Evolutionary conservation across 2,888 invertebrate genomes (phyloP), one percentile per base, ranked within the genome.

Genomic region (Oxycera nigricornis): DNA sequence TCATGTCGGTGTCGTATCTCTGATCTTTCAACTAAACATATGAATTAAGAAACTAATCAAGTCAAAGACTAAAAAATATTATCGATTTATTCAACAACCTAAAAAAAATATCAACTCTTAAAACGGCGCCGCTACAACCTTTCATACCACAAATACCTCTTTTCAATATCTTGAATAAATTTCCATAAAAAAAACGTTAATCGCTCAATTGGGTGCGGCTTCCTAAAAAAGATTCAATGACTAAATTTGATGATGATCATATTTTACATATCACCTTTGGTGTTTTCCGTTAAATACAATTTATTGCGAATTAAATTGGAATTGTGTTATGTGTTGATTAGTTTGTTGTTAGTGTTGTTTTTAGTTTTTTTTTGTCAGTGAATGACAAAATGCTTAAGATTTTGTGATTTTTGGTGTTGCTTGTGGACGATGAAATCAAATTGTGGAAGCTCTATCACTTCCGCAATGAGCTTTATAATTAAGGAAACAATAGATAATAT

Each of bases 231-330:
- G 11, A 17, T 17, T 6, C 26, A 68, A 30, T 39, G 68, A 30
- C 50, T 30, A 50, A 68, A 68, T 52, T 52, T 14, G 68, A 68
- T 17, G 65, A 46, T 31, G 39, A 24, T 35, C 62, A 62, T 62
- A 62, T 62, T 62, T 68, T 50, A 68, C 20, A 28, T 52, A 30
- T 50, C 50, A 52, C 50, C 68, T 52, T 30, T 52, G 52, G 68
- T 50, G 52, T 50, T 52, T 68, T 68, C 50, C 52, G 68, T 68
- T 68, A 50, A 68, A 52, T n/a, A 67, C 35, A 67, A 67, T 68
- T 68, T 68, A 68, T 68, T 52, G 50, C 7, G 30, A 68, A 68
- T 68, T 68, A 68, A 68, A 50, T 68, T 52, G 50, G 28, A 35
- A 50, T 30, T 30, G 68, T 50, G 46, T 68, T 52, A 52, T 62